Conservation (phyloP, 2,113 vertebrate species). For the Trematomus loennbergii region DNA sequence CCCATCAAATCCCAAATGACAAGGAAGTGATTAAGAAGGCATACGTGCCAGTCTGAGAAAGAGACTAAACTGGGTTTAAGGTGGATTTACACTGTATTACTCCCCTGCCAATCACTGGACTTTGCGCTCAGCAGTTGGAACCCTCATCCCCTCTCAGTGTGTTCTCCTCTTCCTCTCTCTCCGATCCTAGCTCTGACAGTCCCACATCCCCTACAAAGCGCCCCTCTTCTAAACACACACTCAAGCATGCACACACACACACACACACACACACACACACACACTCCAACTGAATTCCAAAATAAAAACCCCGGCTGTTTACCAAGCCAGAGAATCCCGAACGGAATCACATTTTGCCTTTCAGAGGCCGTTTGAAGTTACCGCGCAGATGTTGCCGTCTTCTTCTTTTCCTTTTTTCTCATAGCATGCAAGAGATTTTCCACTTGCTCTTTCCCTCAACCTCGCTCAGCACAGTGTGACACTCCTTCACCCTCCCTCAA, state of each 20-base stretch:
- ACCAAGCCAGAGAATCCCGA: slow-evolving; percentile 74
- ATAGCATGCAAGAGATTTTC: slow-evolving; percentile 59
- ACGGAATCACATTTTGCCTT: slow-evolving; percentile 74
- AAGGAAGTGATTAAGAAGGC: slow-evolving; percentile 32
- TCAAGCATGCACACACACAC: slow-evolving; percentile 5
- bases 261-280: slow-evolving; percentile 29
- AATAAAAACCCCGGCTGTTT: slow-evolving; percentile 71
- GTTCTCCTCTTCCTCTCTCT: slow-evolving; percentile 23
- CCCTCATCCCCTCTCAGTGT: slow-evolving; percentile 28
- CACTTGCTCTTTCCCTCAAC: slow-evolving; percentile 52
- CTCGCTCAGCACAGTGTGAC: slow-evolving; percentile 65
- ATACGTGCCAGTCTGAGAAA: neutral
- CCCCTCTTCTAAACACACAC: slow-evolving; percentile 44
- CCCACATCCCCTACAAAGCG: slow-evolving; percentile 41
- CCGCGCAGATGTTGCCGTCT: slow-evolving; percentile 74
- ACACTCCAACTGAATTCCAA: slow-evolving; percentile 56
- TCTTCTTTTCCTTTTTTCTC: slow-evolving; percentile 44
- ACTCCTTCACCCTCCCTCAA: slow-evolving; percentile 41
- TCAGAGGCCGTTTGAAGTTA: slow-evolving; percentile 80
- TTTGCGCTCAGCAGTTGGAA: slow-evolving; percentile 30
- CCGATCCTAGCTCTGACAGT: slow-evolving; percentile 42
- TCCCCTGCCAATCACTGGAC: slow-evolving; percentile 55
- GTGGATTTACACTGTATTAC: slow-evolving; percentile 53
- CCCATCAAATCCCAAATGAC: slow-evolving; percentile 33
- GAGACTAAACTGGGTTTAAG: slow-evolving; percentile 24